Percentiles rank a stretch among this genome's conserved stretches.
Evolutionary conservation across 2,113 vertebrate genomes (phyloP).

Genomic region (Vimba vimba): DNA sequence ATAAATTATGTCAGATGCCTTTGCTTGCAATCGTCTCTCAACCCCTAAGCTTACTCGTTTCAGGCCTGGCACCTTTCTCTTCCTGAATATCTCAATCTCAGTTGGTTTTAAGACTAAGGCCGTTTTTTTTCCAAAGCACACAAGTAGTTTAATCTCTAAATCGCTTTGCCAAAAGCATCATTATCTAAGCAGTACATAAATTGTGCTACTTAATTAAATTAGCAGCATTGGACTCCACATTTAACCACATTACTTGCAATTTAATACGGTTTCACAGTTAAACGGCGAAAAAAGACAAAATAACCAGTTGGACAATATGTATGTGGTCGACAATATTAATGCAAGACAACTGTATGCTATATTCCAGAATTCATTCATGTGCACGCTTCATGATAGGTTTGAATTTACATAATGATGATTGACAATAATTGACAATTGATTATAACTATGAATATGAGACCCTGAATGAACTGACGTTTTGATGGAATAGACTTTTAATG

Average conservation of each 20-base stretch:
- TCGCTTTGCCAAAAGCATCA: background rate
- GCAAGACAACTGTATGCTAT: background rate
- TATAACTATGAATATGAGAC: background rate
- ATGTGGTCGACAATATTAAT: background rate
- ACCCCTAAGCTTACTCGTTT: background rate
- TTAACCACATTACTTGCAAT: background rate
- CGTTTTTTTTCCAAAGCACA: background rate
- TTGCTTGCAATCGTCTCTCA: background rate
- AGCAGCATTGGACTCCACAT: background rate
- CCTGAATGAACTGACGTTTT: background rate
- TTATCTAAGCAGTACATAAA: background rate
- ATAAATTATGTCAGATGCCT: constrained; percentile 49
- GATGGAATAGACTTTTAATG: background rate
- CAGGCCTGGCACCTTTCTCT: constrained; percentile 66
- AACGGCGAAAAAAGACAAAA: background rate
- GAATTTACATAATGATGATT: too few species aligned
- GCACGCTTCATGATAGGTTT: background rate
- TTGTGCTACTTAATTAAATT: background rate
- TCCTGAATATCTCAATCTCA: constrained; percentile 65
- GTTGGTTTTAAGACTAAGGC: background rate
- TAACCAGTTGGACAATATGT: background rate
- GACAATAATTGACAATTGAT: background rate
- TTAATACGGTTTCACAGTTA: too few species aligned
- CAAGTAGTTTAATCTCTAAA: background rate
- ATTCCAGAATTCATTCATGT: background rate